Conservation (phyloP, 2,888 invertebrate species). For the Agrochola macilenta region DNA sequence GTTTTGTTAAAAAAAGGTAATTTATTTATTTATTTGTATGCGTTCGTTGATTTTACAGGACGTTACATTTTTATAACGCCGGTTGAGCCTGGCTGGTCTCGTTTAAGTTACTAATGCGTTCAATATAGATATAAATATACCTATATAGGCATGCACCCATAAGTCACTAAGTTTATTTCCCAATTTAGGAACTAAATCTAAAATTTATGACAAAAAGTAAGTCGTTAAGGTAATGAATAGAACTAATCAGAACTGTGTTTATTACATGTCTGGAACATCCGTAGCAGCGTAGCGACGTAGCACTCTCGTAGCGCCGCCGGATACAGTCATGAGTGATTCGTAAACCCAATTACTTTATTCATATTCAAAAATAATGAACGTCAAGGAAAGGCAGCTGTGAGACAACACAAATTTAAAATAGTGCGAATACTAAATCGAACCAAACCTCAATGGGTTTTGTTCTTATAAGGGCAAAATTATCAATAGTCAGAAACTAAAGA, state of each 20-base stretch:
- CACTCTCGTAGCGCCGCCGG: neutral
- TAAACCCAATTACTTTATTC: neutral
- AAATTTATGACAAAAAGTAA: neutral
- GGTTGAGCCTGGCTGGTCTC: neutral
- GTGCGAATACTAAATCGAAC: too few relatives aligned
- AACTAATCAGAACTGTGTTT: neutral
- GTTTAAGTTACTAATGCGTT: neutral
- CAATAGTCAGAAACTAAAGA: too few relatives aligned
- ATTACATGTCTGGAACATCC: neutral
- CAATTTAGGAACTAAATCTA: neutral
- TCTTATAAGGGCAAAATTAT: too few relatives aligned
- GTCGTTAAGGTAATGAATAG: neutral
- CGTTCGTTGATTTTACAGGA: neutral
- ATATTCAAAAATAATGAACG: neutral
- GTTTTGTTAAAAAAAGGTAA: too few relatives aligned
- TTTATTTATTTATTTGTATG: neutral
- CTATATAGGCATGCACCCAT: neutral
- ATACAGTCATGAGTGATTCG: neutral
- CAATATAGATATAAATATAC: neutral
- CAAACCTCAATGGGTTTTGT: too few relatives aligned
- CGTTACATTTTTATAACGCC: neutral
- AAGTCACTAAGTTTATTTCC: neutral
- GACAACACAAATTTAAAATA: too few relatives aligned
- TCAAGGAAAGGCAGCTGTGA: too few relatives aligned
- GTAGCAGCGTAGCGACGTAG: conserved; percentile 4